phyloP scores from a whole-genome alignment of 2,797 vertebrate genomes.

The Poeciliopsis infans region DNA sequence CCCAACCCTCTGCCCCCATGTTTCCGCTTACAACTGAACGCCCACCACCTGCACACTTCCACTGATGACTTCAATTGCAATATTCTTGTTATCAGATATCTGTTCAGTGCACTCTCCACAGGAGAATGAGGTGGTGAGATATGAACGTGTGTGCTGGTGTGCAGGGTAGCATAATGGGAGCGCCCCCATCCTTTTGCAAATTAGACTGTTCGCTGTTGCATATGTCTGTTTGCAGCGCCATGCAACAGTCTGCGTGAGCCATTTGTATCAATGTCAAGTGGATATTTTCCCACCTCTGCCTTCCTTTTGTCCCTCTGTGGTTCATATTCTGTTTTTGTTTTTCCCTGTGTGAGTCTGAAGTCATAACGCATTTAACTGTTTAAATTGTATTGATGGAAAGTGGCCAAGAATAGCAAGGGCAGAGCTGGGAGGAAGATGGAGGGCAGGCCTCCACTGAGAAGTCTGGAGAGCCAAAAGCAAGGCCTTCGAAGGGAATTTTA shows the following conservation, averaged over 20 bases:
- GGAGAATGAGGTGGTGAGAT: slow-evolving; percentile 59
- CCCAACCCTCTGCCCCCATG: background rate
- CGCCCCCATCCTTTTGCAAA: slow-evolving; percentile 49
- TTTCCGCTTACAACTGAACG: slow-evolving; percentile 48
- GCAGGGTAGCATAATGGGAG: slow-evolving; percentile 63
- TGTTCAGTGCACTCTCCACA: slow-evolving; percentile 34
- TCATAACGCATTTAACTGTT: slow-evolving; percentile 43
- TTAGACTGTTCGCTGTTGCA: slow-evolving; percentile 52
- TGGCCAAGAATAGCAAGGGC: slow-evolving; percentile 28
- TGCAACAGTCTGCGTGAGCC: slow-evolving; percentile 47
- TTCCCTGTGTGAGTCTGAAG: slow-evolving; percentile 26
- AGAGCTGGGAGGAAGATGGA: slow-evolving; percentile 25
- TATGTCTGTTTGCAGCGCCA: slow-evolving; percentile 45
- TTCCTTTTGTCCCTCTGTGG: slow-evolving; percentile 13
- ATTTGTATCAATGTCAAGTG: slow-evolving; percentile 55
- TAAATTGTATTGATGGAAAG: slow-evolving; percentile 53
- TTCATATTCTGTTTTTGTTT: slow-evolving; percentile 42
- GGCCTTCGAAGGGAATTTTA: slow-evolving; percentile 25
- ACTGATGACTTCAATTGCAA: slow-evolving; percentile 55
- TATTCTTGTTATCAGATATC: slow-evolving; percentile 61
- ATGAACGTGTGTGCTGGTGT: slow-evolving; percentile 52
- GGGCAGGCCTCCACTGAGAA: slow-evolving; percentile 18
- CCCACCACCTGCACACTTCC: slow-evolving; percentile 51
- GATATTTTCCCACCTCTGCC: slow-evolving; percentile 40
- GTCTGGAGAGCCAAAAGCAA: slow-evolving; percentile 27